phyloP scores from a whole-genome alignment of 2,888 invertebrate species.

The Thecocarcelia acutangulata region DNA sequence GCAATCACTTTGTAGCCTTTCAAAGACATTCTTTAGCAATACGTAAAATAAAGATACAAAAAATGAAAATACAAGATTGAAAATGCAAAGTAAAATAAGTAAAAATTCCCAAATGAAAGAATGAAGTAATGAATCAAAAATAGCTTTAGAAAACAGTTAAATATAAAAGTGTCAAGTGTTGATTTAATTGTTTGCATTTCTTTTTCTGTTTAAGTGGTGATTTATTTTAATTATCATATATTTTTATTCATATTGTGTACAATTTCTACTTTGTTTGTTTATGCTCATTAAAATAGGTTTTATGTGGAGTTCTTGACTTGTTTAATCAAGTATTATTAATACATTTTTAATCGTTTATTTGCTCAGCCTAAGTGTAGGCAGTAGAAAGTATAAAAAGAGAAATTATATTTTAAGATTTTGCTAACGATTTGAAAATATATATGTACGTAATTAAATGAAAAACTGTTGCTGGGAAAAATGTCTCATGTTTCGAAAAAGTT shows the following conservation, averaged over 20 bases:
- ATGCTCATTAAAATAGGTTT: background rate
- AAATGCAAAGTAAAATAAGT: background rate
- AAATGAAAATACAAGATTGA: background rate
- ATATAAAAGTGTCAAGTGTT: constrained; percentile 61
- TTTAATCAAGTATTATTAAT: no score
- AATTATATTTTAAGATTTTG: no score
- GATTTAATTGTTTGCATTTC: constrained; percentile 62
- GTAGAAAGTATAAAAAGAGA: background rate
- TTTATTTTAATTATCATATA: constrained; percentile 61
- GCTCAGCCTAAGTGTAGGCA: constrained; percentile 26
- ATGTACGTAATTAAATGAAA: no score
- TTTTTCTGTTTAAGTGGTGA: constrained; percentile 56
- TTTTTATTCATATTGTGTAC: constrained; percentile 32
- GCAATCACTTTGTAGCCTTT: constrained; percentile 25
- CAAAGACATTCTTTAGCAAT: constrained; percentile 22
- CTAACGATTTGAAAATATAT: no score
- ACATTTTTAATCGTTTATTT: background rate
- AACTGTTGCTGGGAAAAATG: no score
- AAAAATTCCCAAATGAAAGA: background rate
- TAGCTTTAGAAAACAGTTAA: constrained; percentile 1
- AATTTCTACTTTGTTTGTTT: background rate
- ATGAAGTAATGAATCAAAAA: constrained; percentile 1
- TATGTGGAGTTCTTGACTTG: background rate
- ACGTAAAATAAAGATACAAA: constrained; percentile 1
- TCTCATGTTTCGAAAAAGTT: no score